Base-by-base conservation (phyloP, 2,888 invertebrate genomes). In the Agelastica alni region DNA sequence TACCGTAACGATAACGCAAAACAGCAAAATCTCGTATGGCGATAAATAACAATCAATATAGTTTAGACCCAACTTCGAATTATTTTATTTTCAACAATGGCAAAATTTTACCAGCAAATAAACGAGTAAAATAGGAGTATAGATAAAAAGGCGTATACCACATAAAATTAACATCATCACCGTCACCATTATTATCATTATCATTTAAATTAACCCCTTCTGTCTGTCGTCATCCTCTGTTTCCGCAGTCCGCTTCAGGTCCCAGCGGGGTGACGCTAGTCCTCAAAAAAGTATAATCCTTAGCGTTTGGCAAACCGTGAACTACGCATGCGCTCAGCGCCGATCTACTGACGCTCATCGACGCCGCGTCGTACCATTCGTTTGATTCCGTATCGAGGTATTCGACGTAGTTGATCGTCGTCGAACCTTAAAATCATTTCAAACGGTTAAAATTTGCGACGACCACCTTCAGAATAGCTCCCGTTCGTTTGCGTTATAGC, bases 311-410 rank as follows among this genome's bases (percentile, higher is more conserved):
- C 12, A 89, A 79, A 2, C 87, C 89, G n/a, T 83, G 77, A 32
- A 92, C 78, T 1, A 91, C 89, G 74, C 91, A 91, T 1, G 90
- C 90, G 67, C 88, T 86, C 18, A 92, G 77, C 0, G 91, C 92
- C 49, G 91, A 91, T 12, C 92, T 81, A 73, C 89, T 89, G 28
- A 91, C 76, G 72, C 89, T 90, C 90, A 93, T 91, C 6, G 87
- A 85, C 0, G 88, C 83, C 0, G 87, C 87, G 63, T 82, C 82
- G 75, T 79, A 81, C 88, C 87, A 88, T 70, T 82, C 81, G 65
- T 85, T 81, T 4, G 72, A 70, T 45, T 74, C 74, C 16, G 69
- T 60, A 67, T 91, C 89, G 74, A 87, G 92, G 70, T 86, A 88
- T 73, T 93, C 93, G 58, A 91, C 91, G 69, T 82, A 83, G 14